These are phyloP conservation scores for Ictalurus furcatus DNA, from an alignment of 2,113 vertebrate genomes.

Conservation along the genomic window DNA sequence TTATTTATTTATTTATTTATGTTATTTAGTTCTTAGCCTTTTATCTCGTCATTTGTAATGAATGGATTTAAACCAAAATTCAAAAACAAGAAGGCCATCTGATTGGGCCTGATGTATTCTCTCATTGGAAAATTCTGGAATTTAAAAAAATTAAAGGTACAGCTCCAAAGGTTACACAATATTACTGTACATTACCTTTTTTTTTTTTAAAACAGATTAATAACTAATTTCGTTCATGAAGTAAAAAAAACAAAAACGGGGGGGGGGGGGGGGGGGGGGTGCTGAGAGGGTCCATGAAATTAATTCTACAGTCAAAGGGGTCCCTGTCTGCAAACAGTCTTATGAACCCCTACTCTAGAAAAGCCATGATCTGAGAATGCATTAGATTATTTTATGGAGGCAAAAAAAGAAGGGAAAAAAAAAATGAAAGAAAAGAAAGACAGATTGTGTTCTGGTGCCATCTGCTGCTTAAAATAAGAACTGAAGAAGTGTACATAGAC, in stretches of 20 bases:
- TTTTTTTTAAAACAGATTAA: not conserved
- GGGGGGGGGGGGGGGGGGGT: too few species aligned
- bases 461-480: conserved; percentile 30
- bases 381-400: not conserved
- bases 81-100: not conserved
- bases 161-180: not conserved
- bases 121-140: not conserved
- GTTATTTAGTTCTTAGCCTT: not conserved
- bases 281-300: not conserved
- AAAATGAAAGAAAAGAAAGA: too few species aligned
- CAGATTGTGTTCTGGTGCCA: conserved; percentile 19
- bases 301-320: not conserved
- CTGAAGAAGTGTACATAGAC: not conserved
- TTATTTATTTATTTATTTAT: not conserved
- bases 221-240: not conserved
- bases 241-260: not conserved
- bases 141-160: not conserved
- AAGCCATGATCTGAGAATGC: not conserved
- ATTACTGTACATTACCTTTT: not conserved
- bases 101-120: not conserved
- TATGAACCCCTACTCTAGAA: not conserved
- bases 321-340: not conserved
- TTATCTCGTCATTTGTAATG: not conserved
- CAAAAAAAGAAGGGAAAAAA: too few species aligned
- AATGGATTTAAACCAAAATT: not conserved